Percentiles rank a stretch among this genome's conserved stretches.
phyloP scores from a whole-genome alignment of 2,888 invertebrate species.

The Acronicta psi region DNA sequence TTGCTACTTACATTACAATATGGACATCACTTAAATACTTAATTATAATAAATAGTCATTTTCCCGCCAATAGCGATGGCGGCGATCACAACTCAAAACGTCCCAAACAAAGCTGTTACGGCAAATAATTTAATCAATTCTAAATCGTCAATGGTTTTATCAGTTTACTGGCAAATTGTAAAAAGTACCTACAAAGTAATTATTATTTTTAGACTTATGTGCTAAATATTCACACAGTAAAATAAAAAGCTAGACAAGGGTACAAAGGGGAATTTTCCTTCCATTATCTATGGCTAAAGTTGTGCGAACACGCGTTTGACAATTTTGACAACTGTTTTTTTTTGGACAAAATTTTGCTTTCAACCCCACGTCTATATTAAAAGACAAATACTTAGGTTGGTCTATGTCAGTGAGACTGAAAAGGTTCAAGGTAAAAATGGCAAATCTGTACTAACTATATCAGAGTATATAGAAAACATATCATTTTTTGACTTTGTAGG shows the following conservation, averaged over 20 bases:
- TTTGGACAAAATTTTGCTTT: no score
- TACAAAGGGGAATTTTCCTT: constrained; percentile 16
- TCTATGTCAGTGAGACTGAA: no score
- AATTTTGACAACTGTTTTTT: no score
- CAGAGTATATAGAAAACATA: no score
- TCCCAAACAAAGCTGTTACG: constrained; percentile 8
- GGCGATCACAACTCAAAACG: constrained; percentile 30
- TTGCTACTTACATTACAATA: constrained; percentile 37
- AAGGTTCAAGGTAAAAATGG: no score
- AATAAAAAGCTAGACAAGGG: constrained; percentile 5
- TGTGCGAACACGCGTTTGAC: no score
- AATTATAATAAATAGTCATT: constrained; percentile 51
- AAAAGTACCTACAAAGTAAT: constrained; percentile 3
- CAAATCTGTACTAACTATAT: no score
- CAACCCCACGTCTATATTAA: no score
- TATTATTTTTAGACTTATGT: constrained; percentile 14
- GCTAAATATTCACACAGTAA: constrained; percentile 29
- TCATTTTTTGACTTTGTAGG: no score
- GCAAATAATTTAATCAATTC: constrained; percentile 13
- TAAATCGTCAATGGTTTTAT: constrained; percentile 14
- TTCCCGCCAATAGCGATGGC: constrained; percentile 42
- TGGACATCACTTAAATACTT: constrained; percentile 57
- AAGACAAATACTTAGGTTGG: no score
- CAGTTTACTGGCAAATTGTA: constrained; percentile 25
- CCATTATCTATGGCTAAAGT: not conserved